phyloP scores from a whole-genome alignment of 2,113 vertebrate genomes.

The Xiphophorus maculatus region DNA sequence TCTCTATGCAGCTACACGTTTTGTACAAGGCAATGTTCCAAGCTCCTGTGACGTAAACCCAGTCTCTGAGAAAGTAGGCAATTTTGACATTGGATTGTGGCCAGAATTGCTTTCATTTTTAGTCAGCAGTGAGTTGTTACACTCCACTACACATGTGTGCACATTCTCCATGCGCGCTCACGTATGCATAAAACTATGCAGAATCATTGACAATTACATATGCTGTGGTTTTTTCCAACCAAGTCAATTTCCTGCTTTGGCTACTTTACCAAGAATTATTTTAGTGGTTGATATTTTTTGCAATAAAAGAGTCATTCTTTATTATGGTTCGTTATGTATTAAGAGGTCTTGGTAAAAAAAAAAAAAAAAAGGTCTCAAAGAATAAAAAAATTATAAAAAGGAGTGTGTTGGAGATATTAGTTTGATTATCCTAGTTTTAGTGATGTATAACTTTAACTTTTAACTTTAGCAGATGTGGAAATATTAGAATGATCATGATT shows the following conservation, averaged over 20 bases:
- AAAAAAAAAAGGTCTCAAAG: slow-evolving; percentile 7
- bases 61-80: slow-evolving; percentile 56
- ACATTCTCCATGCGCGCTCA: slow-evolving; percentile 3
- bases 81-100: slow-evolving; percentile 60
- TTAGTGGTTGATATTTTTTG: slow-evolving; percentile 12
- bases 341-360: slow-evolving; percentile 18
- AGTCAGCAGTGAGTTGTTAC: slow-evolving; percentile 49
- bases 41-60: slow-evolving; percentile 49
- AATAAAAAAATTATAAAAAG: not conserved
- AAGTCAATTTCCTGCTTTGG: slow-evolving; percentile 14
- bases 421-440: too few species aligned
- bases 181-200: slow-evolving; percentile 1
- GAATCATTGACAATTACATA: slow-evolving; percentile 16
- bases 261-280: slow-evolving; percentile 8
- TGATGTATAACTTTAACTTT: too few species aligned
- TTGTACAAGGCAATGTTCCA: slow-evolving; percentile 54
- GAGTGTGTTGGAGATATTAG: too few species aligned
- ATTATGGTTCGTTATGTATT: slow-evolving; percentile 13
- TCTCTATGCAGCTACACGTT: slow-evolving; percentile 27
- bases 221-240: not conserved
- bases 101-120: slow-evolving; percentile 60
- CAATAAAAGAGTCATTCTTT: slow-evolving; percentile 34
- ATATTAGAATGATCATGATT: too few species aligned
- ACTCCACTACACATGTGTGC: slow-evolving; percentile 27
- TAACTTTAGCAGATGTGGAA: too few species aligned